Conservation (phyloP, 1,140 invertebrate species). For the Drosophila kanapiae region DNA sequence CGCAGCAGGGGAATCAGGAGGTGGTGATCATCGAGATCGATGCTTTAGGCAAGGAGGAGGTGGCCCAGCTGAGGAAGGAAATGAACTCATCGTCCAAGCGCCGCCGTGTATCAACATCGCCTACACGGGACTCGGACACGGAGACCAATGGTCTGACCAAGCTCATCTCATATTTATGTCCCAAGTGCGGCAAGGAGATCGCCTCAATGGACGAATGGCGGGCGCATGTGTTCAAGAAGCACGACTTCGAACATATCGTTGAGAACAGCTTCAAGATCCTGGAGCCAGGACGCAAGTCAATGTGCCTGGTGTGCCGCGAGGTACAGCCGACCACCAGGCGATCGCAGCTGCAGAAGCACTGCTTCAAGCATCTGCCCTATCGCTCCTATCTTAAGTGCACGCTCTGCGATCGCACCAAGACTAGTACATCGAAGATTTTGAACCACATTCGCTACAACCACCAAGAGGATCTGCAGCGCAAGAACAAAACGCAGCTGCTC, state of each 20-base stretch:
- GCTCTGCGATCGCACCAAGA: constrained; percentile 73
- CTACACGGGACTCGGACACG: constrained; percentile 33
- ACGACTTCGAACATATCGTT: constrained; percentile 74
- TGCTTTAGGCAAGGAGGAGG: constrained; percentile 64
- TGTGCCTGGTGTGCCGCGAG: constrained; percentile 67
- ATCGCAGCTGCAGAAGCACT: constrained; percentile 70
- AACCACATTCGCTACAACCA: constrained; percentile 76
- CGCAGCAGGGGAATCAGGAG: constrained; percentile 40
- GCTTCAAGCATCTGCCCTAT: constrained; percentile 75
- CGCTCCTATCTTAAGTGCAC: constrained; percentile 74
- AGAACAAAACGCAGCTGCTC: constrained; percentile 65
- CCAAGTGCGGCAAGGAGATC: constrained; percentile 74
- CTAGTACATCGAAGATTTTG: constrained; percentile 74
- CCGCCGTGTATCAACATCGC: constrained; percentile 27
- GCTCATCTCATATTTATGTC: constrained; percentile 65
- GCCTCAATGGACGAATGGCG: constrained; percentile 67
- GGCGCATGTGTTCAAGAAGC: constrained; percentile 69
- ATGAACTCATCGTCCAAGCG: constrained; percentile 56
- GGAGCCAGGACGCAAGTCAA: constrained; percentile 46
- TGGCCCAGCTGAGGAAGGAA: constrained; percentile 53
- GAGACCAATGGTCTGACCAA: constrained; percentile 47
- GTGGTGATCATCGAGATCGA: constrained; percentile 76
- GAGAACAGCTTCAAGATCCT: constrained; percentile 72
- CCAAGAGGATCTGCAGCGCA: constrained; percentile 61
- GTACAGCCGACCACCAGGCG: constrained; percentile 52